Evolutionary conservation across 2,113 vertebrate species (phyloP), one percentile per base, ranked within the genome.

Genomic region (Thamnaconus septentrionalis): DNA sequence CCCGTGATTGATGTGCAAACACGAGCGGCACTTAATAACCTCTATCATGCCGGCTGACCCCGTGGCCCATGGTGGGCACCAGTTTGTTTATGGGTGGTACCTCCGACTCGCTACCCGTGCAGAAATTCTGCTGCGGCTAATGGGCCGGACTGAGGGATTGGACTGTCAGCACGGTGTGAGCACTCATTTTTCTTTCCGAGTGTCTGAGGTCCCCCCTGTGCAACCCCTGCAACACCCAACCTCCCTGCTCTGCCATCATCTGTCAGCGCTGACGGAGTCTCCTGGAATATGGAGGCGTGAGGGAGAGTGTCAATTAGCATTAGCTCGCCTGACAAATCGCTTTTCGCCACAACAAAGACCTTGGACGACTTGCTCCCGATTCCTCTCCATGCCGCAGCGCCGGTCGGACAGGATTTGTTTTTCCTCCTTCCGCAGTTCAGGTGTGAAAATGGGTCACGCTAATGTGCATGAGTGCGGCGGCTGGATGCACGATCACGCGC

Each of bases 171-270:
- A 56, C 53, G 8, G 86, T 75, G 44, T 76, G 91, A 95, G 92
- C 88, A 84, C 92, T 96, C 96, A 96, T 98, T 96, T 96, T 95
- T 96, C 95, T 98, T 92, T 65, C 76, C 65, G 85, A 87, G 88
- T 63, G 40, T 70, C 75, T 46, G n/a, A 92, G 80, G 80, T 84
- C 86, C 83, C 73, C 80, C 81, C 77, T 71, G 75, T 40, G 12
- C 81, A 72, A 76, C 85, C 4, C 67, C 64, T 62, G 59, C 79
- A 75, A 80, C 73, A 81, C 78, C 71, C 80, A 76, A 61, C 79
- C 85, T 79, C 82, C 82, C 88, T 91, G 93, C 91, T 89, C 90
- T 91, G 90, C 91, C 93, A 93, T 95, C 93, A 95, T 96, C 95
- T 88, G 91, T 96, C 94, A 94, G 83, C 83, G 87, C 88, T 87